Evolutionary conservation across 2,888 invertebrate species (phyloP).

Genomic region (Arge pagana): DNA sequence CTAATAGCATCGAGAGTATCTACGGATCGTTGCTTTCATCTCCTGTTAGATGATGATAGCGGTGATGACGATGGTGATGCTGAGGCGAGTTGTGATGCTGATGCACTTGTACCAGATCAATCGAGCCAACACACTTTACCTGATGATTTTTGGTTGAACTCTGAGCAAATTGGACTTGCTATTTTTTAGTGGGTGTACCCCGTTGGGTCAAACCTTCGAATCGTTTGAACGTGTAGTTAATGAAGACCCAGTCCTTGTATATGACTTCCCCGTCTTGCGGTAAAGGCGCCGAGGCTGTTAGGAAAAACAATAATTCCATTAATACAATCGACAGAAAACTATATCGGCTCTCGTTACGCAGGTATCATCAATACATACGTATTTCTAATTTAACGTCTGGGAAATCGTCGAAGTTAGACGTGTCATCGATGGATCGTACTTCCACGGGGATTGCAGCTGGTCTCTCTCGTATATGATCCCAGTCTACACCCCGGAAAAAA

Average conservation of each 20-base stretch:
- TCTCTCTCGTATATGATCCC: conserved; percentile 98
- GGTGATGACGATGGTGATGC: conserved; percentile 39
- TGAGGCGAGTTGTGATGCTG: conserved; percentile 28
- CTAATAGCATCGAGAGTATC: background rate
- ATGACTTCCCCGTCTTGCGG: conserved; percentile 89
- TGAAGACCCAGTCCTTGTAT: conserved; percentile 99
- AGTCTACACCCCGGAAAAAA: conserved; percentile 97
- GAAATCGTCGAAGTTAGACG: conserved; percentile 99
- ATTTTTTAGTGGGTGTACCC: conserved; percentile 82
- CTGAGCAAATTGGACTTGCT: conserved; percentile 50
- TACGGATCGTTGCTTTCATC: too few relatives aligned
- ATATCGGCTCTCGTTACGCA: background rate
- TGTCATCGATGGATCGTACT: conserved; percentile 98
- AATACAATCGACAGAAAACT: conserved; percentile 29
- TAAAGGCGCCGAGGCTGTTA: conserved; percentile 79
- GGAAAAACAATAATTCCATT: conserved; percentile 12
- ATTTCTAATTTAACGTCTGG: conserved; percentile 98
- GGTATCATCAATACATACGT: conserved; percentile 71
- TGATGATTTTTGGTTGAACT: conserved; percentile 39
- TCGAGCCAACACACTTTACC: conserved; percentile 42
- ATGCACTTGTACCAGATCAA: conserved; percentile 53
- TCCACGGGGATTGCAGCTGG: conserved; percentile 98
- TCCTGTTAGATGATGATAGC: conserved; percentile 29
- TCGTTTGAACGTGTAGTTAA: conserved; percentile 99
- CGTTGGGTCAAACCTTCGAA: conserved; percentile 97